A percentile compares a stretch with the other conserved stretches of the same genome.
phyloP scores from a whole-genome alignment of 2,797 vertebrate species.

The Hyperoplus lanceolatus region DNA sequence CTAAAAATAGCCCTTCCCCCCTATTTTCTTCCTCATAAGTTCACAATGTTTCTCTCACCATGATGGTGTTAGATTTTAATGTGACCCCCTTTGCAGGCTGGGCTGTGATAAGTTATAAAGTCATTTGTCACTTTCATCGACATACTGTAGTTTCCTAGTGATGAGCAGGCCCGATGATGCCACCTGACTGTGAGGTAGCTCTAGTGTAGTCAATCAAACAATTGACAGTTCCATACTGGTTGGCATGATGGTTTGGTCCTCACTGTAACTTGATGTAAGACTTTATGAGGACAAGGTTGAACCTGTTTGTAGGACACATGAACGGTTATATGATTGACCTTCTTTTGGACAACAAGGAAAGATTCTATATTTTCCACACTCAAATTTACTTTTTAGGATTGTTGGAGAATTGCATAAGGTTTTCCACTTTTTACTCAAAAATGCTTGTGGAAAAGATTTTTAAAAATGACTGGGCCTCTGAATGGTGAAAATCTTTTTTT shows the following conservation, averaged over 20 bases:
- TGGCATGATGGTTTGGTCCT: conserved; percentile 54
- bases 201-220: conserved; percentile 50
- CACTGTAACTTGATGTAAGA: conserved; percentile 52
- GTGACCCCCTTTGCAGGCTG: conserved; percentile 28
- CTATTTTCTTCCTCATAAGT: conserved; percentile 54
- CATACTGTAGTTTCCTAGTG: conserved; percentile 44
- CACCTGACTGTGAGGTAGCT: conserved; percentile 38
- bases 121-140: conserved; percentile 58
- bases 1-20: conserved; percentile 79
- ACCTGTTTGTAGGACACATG: conserved; percentile 13
- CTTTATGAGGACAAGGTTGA: conserved; percentile 29
- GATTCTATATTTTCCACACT: no score
- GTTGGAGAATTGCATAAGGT: not conserved
- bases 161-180: conserved; percentile 33
- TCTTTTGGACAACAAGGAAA: not conserved
- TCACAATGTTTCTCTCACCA: conserved; percentile 58
- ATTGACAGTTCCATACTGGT: conserved; percentile 47
- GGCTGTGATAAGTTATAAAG: conserved; percentile 66
- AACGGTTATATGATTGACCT: conserved; percentile 34
- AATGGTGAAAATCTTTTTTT: not conserved
- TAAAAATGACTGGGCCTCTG: not conserved
- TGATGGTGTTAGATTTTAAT: conserved; percentile 66
- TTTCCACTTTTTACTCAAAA: not conserved
- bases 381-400: not conserved
- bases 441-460: no score